Evolutionary conservation across 2,113 vertebrate genomes (phyloP), one percentile per base, ranked within the genome.

Genomic region (Podocnemis expansa): DNA sequence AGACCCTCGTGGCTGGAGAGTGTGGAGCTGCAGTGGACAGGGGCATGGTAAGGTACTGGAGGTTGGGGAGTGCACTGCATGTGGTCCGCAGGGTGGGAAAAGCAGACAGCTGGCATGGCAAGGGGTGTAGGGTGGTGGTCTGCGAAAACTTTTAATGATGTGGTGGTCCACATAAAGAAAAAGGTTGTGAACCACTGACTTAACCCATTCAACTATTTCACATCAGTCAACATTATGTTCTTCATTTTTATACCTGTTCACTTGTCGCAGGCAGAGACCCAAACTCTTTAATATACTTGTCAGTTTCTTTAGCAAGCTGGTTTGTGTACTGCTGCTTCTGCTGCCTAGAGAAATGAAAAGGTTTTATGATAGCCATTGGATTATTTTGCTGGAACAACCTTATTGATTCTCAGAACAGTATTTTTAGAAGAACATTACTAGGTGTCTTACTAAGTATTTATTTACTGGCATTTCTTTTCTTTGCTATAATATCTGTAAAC

Each of bases 281-380:
- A 97, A 99, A 99, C n/a, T 99, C 98, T 96, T 99, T 99, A 91
- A 99, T 98, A 89, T 98, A 98, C 95, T 98, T 98, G 97, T 99
- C 99, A 17, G 99, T 99, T 93, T 99, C 99, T 98, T 99, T 99
- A 84, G 99, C 99, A 70, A 99, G 98, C 22, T 99, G 98, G 97
- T 99, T 99, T 43, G 99, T 99, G 87, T 98, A 98, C 45, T 99
- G 99, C 97, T 98, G 99, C 90, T 99, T 99, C 97, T 99, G 99
- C 82, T 99, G 99, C 96, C 99, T 99, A 91, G 96, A 97, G 24
- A 96, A 75, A 49, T 1, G 8, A 90, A 96, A 91, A 88, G n/a
- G 82, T 93, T 41, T 76, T 25, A 34, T 94, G 92, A 96, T 41
- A 93, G 34, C 58, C 21, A 14, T 0, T 45, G 14, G 7, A n/a